Evolutionary conservation across 2,888 invertebrate genomes (phyloP), one percentile per base, ranked within the genome.

Genomic region (Dicranocentrus wangi): DNA sequence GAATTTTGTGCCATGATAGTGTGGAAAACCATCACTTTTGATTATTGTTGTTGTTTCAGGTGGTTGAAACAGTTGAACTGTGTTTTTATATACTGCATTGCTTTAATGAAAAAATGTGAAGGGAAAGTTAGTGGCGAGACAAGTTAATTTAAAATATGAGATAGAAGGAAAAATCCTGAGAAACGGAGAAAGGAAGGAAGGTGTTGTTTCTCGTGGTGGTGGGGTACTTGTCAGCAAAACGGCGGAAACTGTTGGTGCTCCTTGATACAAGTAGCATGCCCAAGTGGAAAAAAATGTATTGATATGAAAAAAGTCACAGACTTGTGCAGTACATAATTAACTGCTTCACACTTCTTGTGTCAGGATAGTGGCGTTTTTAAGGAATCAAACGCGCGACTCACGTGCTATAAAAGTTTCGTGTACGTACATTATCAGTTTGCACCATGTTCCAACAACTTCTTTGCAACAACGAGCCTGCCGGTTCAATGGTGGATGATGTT

Each of bases 381-480:
- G 10, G 47, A 3, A n/a, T n/a, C 17, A 21, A 53, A 53, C 21
- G 5, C 23, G 5, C 3, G 7, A 15, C 27, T 60, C 60, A 60
- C 60, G 60, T 60, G 60, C 28, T 55, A n/a, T 47, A n/a, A 15
- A n/a, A 7, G 19, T n/a, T 53, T 7, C n/a, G 47, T 47, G n/a
- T 47, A 47, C n/a, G 21, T 55, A 25, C 39, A 43, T 60, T 71
- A 71, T 60, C 47, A 32, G 47, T 27, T 55, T 55, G 75, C 32
- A 69, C 28, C 77, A 77, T 77, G 77, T 77, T 77, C 58, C 77
- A 77, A 76, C 76, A 68, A 77, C 61, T 77, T 77, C 69, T 47
- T 47, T 47, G 10, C 32, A 7, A 69, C 21, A 19, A 53, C 21
- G 47, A 10, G 3, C 17, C n/a, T 47, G 3, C 47, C 17, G 19